Conservation (phyloP, 2,113 vertebrate genomes). For the Toxotes chatareus region DNA sequence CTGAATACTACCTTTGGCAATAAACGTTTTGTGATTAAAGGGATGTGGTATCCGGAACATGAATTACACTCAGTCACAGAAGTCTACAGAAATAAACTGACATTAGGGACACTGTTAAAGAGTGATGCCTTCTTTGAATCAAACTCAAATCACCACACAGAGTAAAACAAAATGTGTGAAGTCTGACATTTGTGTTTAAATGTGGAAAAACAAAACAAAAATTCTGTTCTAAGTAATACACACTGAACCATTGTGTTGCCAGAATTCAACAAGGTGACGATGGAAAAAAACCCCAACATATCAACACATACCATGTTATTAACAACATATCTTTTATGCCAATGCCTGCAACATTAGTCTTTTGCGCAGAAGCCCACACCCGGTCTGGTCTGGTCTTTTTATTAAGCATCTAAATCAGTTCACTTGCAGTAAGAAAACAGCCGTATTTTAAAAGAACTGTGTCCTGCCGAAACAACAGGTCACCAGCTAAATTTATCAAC, state of each 20-base stretch:
- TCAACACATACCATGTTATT: not conserved
- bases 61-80: not conserved
- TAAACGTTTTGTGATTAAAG: not conserved
- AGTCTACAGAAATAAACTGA: not conserved
- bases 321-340: not conserved
- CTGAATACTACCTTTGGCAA: not conserved
- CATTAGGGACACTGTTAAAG: not conserved
- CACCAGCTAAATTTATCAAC: constrained; percentile 34
- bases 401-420: constrained; percentile 68
- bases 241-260: not conserved
- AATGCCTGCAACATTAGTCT: not conserved
- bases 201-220: not conserved
- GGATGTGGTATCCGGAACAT: not conserved
- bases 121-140: not conserved
- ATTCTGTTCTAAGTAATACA: not conserved
- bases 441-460: constrained; percentile 42
- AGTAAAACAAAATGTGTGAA: not conserved
- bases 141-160: not conserved
- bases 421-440: constrained; percentile 63
- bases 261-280: not conserved
- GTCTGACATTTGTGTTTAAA: not conserved
- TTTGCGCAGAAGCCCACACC: constrained; percentile 12
- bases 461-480: constrained; percentile 20
- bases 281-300: not conserved
- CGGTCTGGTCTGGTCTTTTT: constrained; percentile 62